A percentile compares a stretch with the other conserved stretches of the same genome.
Evolutionary conservation across 2,797 vertebrate genomes (phyloP).

Genomic region (Triplophysa bombifrons): DNA sequence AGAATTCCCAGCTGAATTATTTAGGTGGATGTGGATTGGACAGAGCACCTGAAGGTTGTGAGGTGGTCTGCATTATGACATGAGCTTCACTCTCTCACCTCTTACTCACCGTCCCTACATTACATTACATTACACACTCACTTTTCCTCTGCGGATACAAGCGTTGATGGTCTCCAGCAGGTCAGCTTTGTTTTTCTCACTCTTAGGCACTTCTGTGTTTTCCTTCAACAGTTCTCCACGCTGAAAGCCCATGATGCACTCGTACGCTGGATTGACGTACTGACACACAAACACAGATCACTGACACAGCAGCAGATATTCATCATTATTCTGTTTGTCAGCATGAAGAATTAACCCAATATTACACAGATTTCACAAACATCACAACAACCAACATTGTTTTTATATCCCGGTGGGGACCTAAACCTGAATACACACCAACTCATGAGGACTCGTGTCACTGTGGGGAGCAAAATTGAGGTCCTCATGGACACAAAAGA

Average conservation of each 20-base stretch:
- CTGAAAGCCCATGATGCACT: slow-evolving; percentile 94
- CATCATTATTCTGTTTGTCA: neutral
- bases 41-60: no score
- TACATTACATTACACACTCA: slow-evolving; percentile 66
- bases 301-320: slow-evolving; percentile 14
- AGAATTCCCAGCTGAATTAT: neutral
- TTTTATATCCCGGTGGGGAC: no score
- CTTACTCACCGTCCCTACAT: no score
- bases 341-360: neutral
- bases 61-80: no score
- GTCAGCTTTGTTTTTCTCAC: slow-evolving; percentile 95
- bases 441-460: no score
- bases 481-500: no score
- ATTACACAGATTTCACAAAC: neutral
- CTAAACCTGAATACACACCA: no score
- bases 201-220: slow-evolving; percentile 94
- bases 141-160: slow-evolving; percentile 95
- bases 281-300: slow-evolving; percentile 62
- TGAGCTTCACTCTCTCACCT: no score
- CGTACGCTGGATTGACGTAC: slow-evolving; percentile 97
- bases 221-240: slow-evolving; percentile 93
- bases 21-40: neutral
- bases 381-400: no score
- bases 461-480: no score
- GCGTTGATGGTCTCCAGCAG: slow-evolving; percentile 95